These are phyloP conservation scores for Odontesthes bonariensis DNA, from an alignment of 2,113 vertebrate species.

Conservation along the genomic window DNA sequence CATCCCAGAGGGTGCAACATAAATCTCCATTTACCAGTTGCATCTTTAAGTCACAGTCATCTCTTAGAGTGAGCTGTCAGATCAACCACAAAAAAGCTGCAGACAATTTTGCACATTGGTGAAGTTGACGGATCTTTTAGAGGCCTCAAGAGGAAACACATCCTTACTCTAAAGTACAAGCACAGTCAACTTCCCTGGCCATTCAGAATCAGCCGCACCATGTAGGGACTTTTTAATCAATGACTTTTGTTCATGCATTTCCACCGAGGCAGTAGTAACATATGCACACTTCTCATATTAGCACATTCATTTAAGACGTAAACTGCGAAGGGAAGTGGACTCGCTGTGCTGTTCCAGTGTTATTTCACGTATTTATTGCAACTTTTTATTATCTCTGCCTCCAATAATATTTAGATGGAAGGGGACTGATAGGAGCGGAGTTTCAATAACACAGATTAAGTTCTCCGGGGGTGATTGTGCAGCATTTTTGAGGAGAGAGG, in stretches of 20 bases:
- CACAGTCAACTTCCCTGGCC: background rate
- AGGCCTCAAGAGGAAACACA: background rate
- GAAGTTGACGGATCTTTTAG: constrained; percentile 7
- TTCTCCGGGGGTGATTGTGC: constrained; percentile 70
- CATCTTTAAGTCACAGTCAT: no score
- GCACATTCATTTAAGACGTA: constrained; percentile 29
- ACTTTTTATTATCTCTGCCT: constrained; percentile 80
- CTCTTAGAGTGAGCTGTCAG: background rate
- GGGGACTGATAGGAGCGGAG: constrained; percentile 68
- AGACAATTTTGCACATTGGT: background rate
- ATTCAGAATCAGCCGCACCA: background rate
- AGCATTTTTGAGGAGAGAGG: constrained; percentile 63
- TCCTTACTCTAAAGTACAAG: background rate
- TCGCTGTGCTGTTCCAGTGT: constrained; percentile 53
- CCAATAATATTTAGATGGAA: constrained; percentile 81
- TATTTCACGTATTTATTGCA: constrained; percentile 75
- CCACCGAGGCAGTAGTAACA: background rate
- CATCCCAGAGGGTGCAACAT: no score
- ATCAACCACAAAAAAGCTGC: constrained; percentile 6
- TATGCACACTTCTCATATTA: constrained; percentile 34
- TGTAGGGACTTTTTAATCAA: background rate
- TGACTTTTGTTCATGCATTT: background rate
- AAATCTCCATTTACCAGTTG: no score
- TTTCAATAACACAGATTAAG: constrained; percentile 82
- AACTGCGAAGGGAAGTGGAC: constrained; percentile 34